phyloP scores from a whole-genome alignment of 2,113 vertebrate genomes.

The Chamaetylas fuelleborni region DNA sequence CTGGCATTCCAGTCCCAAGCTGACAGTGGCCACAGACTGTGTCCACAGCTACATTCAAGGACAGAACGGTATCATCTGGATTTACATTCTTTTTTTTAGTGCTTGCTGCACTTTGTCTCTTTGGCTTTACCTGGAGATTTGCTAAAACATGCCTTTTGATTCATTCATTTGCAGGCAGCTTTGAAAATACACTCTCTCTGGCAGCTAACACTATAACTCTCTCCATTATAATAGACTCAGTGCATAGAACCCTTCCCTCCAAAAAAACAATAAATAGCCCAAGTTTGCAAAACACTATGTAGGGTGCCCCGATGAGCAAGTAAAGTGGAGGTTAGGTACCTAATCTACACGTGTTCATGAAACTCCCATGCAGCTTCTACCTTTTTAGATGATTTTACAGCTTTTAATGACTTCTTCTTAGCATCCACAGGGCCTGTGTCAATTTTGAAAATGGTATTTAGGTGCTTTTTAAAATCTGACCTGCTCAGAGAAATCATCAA shows the following conservation, averaged over 20 bases:
- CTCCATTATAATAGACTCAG: not conserved
- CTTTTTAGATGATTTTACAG: not conserved
- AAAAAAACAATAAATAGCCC: not conserved
- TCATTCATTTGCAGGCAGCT: not conserved
- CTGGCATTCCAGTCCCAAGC: not conserved
- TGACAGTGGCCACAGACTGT: not conserved
- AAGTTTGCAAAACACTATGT: not conserved
- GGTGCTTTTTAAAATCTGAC: not conserved
- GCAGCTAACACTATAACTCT: not conserved
- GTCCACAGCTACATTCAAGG: not conserved
- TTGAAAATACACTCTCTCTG: not conserved
- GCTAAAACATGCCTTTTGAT: not conserved
- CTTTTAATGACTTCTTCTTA: not conserved
- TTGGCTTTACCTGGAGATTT: not conserved
- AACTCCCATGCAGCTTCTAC: not conserved
- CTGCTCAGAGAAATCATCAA: not conserved
- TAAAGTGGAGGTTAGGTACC: not conserved
- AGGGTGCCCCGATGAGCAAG: not conserved
- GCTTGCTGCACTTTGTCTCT: not conserved
- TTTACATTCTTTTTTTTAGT: not conserved
- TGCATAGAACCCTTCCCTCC: not conserved
- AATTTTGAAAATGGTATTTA: not conserved
- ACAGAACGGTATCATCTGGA: not conserved
- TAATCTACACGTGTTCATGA: not conserved
- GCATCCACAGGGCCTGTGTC: not conserved